Evolutionary conservation across 1,140 invertebrate genomes (phyloP).

Genomic region (Cataglyphis hispanica): DNA sequence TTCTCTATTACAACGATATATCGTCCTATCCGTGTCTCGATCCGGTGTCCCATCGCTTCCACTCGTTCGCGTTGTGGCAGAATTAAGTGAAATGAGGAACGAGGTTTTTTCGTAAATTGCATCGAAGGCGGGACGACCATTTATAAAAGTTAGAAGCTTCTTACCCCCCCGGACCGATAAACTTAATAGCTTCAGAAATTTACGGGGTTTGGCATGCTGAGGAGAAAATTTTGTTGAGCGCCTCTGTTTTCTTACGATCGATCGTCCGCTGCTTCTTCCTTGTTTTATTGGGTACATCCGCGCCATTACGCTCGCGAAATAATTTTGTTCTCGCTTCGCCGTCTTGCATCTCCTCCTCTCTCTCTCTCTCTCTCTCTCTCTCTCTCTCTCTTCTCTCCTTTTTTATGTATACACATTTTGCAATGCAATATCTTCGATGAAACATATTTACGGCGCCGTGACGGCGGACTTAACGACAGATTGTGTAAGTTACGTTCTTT

Average conservation of each 20-base stretch:
- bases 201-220: slow-evolving; percentile 72
- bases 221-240: slow-evolving; percentile 64
- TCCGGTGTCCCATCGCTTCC: slow-evolving; percentile 8
- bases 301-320: slow-evolving; percentile 59
- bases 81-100: slow-evolving; percentile 80
- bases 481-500: slow-evolving; percentile 47
- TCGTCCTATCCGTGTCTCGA: slow-evolving; percentile 52
- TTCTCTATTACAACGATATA: slow-evolving; percentile 78
- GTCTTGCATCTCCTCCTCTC: not conserved
- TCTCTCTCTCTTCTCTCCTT: not conserved
- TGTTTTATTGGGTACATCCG: slow-evolving; percentile 55
- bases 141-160: slow-evolving; percentile 83
- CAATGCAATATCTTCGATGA: slow-evolving; percentile 48
- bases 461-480: slow-evolving; percentile 43
- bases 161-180: slow-evolving; percentile 79
- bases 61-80: slow-evolving; percentile 47
- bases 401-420: slow-evolving; percentile 7
- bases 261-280: slow-evolving; percentile 19
- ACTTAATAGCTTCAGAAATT: slow-evolving; percentile 84
- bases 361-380: not conserved
- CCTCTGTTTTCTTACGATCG: slow-evolving; percentile 50
- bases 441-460: slow-evolving; percentile 54
- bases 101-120: slow-evolving; percentile 83
- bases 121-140: slow-evolving; percentile 72
- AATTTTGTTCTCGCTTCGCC: slow-evolving; percentile 41